These are phyloP conservation scores for Pangasius krempfi DNA, from an alignment of 2,797 vertebrate genomes.

Conservation along the genomic window DNA sequence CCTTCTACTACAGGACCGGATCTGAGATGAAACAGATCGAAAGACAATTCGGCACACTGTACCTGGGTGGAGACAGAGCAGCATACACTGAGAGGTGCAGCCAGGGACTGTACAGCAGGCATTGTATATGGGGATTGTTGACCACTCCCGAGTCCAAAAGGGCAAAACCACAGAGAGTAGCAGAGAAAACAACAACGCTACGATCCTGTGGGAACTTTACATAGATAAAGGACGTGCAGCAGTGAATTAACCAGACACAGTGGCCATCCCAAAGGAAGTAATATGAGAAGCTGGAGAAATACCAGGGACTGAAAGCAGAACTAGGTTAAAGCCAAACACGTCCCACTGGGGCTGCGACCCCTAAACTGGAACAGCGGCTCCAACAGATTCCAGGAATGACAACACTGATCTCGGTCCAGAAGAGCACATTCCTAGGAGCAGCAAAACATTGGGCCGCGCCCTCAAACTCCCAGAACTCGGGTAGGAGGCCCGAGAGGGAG, in stretches of 20 bases:
- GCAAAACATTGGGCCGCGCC: neutral
- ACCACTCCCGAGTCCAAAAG: neutral
- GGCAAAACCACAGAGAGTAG: neutral
- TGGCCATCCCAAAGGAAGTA: neutral
- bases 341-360: neutral
- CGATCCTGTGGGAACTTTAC: neutral
- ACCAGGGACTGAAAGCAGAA: neutral
- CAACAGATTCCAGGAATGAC: neutral
- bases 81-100: neutral
- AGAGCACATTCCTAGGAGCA: neutral
- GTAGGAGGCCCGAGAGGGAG: too few relatives aligned
- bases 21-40: neutral
- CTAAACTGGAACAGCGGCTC: neutral
- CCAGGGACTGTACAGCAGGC: neutral
- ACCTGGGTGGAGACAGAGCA: neutral
- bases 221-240: neutral
- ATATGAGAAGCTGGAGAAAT: neutral
- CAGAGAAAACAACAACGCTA: neutral
- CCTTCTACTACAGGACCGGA: neutral
- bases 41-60: neutral
- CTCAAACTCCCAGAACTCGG: neutral
- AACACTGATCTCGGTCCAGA: neutral
- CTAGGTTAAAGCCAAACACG: neutral
- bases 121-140: neutral
- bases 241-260: neutral